phyloP scores from a whole-genome alignment of 2,113 vertebrate genomes.

The Eudyptes chrysolophus region DNA sequence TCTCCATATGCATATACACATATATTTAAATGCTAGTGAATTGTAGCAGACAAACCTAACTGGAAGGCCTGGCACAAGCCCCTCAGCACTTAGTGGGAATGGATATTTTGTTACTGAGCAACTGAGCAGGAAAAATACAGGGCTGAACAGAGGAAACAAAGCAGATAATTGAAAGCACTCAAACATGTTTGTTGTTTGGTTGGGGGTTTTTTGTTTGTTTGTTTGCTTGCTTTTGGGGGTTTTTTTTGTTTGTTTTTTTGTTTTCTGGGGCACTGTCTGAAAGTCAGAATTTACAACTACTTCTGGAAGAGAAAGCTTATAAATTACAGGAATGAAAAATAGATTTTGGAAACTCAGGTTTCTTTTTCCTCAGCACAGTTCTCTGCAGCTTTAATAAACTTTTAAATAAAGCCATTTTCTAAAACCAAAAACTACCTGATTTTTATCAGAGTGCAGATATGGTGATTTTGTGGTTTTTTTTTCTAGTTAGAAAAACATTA shows the following conservation, averaged over 20 bases:
- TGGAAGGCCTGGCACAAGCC: not conserved
- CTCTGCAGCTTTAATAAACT: not conserved
- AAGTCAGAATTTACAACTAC: not conserved
- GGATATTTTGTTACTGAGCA: not conserved
- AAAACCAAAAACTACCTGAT: not conserved
- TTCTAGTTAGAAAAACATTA: not conserved
- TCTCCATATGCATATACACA: rapidly evolving
- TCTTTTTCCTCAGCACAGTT: not conserved
- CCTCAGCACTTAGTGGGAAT: not conserved
- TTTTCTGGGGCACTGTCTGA: not conserved
- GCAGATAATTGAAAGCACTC: not conserved
- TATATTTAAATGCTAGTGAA: not conserved
- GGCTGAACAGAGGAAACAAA: not conserved
- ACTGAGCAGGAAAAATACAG: not conserved
- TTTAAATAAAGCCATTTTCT: not conserved
- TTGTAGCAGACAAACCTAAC: not conserved
- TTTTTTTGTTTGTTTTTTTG: not conserved
- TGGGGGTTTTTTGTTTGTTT: not conserved
- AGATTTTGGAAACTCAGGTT: not conserved
- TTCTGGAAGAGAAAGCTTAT: not conserved
- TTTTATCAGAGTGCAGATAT: not conserved
- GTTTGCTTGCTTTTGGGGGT: not conserved
- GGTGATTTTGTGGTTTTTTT: not conserved
- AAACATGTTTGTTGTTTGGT: not conserved
- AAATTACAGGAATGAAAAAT: not conserved